Evolutionary conservation across 2,888 invertebrate genomes (phyloP), one percentile per base, ranked within the genome.

Genomic region (Apodemia mormo): DNA sequence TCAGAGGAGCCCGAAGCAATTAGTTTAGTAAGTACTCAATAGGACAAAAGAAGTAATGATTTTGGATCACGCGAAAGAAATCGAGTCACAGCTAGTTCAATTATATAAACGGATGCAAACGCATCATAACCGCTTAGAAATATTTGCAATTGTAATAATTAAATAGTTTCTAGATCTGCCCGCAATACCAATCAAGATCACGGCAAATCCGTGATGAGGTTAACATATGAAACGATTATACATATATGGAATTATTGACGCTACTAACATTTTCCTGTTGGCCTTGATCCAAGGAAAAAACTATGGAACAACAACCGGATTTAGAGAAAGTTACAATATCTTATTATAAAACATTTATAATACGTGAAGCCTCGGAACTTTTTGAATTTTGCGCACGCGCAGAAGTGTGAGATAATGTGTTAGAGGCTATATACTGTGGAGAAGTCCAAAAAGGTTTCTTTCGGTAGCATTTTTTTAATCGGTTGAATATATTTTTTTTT

Each of bases 251-350:
- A 49, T 45, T 52, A 65, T 67, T 54, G n/a, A 29, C 56, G 54
- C 67, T 29, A 37, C 45, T 65, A 14, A 49, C 49, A 64, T 70
- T 71, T 75, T 72, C 73, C 73, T 70, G 71, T 70, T 69, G 73
- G 70, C 73, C 73, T 74, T 72, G 70, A 61, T 72, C 73, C 33
- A 61, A 61, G 37, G 61, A 69, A 68, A 70, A 65, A 67, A 40
- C 69, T 49, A 40, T 30, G 40, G 22, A 33, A 37, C 52, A 37
- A 61, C 12, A 61, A 71, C 66, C 22, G 40, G 58, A 69, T 71
- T 67, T 67, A 49, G 49, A 69, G 71, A 71, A 64, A 71, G 69
- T 66, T 43, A 61, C 37, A 14, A 61, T 33, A 12, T 61, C 14
- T 33, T 61, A 37, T 30, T 37, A 61, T 37, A 61, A 9, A n/a